A percentile compares a stretch with the other conserved stretches of the same genome.
Conservation (phyloP, 2,797 vertebrate genomes). For the Labroides dimidiatus region DNA sequence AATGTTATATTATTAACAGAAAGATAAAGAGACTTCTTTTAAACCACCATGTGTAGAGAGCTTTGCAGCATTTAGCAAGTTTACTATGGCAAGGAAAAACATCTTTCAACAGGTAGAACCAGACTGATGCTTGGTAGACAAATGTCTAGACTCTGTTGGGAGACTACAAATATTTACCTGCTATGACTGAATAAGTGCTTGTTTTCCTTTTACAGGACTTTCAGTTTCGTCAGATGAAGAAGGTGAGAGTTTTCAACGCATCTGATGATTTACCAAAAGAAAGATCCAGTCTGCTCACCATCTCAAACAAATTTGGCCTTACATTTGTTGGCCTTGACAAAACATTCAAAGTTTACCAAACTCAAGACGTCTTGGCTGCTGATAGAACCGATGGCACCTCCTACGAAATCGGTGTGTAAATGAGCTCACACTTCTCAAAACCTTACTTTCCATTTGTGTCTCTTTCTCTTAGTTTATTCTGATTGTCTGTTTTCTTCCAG, state of each 20-base stretch:
- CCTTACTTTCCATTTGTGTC: background rate
- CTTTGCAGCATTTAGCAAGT: too few species aligned
- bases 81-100: too few species aligned
- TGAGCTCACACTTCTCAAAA: too few species aligned
- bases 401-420: constrained; percentile 88
- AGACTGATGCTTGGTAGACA: too few species aligned
- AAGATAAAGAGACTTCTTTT: too few species aligned
- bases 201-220: constrained; percentile 87
- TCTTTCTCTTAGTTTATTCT: background rate
- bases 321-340: constrained; percentile 87
- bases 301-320: constrained; percentile 94
- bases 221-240: constrained; percentile 96
- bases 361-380: constrained; percentile 86
- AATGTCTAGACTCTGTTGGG: too few species aligned
- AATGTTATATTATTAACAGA: too few species aligned
- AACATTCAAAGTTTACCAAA: constrained; percentile 89
- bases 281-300: constrained; percentile 87
- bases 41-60: too few species aligned
- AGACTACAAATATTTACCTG: too few species aligned
- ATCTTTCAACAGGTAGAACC: too few species aligned
- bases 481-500: constrained; percentile 55
- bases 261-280: constrained; percentile 89
- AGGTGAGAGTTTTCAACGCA: constrained; percentile 89
- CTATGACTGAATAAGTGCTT: too few species aligned
- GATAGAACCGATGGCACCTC: constrained; percentile 88